A percentile compares a stretch with the other conserved stretches of the same genome.
Conservation (phyloP, 2,113 vertebrate genomes). For the Larimichthys polyactis region DNA sequence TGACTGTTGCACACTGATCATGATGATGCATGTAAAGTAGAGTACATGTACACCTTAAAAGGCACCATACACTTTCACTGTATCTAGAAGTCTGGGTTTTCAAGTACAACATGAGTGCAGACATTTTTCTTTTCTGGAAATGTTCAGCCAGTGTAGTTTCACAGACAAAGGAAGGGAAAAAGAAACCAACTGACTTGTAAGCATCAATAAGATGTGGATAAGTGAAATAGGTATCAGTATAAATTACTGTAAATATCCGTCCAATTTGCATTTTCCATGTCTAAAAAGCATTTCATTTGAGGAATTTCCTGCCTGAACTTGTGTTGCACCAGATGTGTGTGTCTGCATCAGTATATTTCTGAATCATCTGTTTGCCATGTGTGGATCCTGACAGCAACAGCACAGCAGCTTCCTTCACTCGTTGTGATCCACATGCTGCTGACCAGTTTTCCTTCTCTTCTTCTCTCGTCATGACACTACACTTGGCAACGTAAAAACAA, state of each 20-base stretch:
- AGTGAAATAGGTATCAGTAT: background rate
- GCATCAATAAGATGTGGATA: background rate
- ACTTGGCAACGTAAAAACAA: slow-evolving; percentile 40
- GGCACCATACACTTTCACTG: background rate
- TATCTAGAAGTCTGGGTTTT: background rate
- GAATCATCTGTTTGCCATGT: slow-evolving; percentile 30
- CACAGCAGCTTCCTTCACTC: slow-evolving; percentile 13
- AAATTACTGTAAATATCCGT: background rate
- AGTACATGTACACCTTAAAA: background rate
- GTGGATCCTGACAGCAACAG: slow-evolving; percentile 23
- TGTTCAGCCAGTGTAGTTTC: no score
- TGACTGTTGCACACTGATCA: no score
- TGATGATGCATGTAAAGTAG: background rate
- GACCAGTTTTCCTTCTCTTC: slow-evolving; percentile 19
- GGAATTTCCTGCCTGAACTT: background rate
- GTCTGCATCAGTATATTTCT: slow-evolving; percentile 2
- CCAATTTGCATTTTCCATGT: background rate
- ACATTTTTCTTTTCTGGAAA: background rate
- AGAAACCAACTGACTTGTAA: no score
- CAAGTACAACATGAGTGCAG: background rate
- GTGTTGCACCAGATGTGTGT: background rate
- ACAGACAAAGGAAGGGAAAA: no score
- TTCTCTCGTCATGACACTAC: slow-evolving; percentile 7
- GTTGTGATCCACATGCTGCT: slow-evolving; percentile 4
- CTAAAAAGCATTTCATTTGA: background rate